Evolutionary conservation across 2,113 vertebrate species (phyloP).

Genomic region (Mugil cephalus): DNA sequence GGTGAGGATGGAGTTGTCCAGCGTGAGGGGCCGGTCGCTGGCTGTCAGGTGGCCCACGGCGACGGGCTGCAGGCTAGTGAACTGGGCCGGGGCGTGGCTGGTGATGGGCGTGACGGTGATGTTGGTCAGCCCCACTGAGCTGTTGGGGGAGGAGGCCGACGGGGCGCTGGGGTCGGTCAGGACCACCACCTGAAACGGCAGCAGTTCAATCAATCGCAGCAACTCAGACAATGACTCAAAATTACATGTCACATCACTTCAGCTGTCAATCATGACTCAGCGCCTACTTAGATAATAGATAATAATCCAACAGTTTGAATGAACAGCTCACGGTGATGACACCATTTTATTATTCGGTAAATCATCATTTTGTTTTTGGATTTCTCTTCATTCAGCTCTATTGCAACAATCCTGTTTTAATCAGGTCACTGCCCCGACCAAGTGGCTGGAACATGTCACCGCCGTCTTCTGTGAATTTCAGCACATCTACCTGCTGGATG

Average conservation of each 20-base stretch:
- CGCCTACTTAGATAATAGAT: too few species aligned
- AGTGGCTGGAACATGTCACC: too few species aligned
- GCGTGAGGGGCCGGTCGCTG: constrained; percentile 90
- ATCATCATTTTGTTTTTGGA: neutral
- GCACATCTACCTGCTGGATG: constrained; percentile 91
- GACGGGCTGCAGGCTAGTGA: constrained; percentile 95
- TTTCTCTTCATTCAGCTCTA: neutral
- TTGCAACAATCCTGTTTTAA: too few species aligned
- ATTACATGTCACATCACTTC: too few species aligned
- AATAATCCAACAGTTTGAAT: too few species aligned
- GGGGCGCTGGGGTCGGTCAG: constrained; percentile 87
- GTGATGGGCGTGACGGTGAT: constrained; percentile 95
- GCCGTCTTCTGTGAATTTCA: neutral
- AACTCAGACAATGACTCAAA: too few species aligned
- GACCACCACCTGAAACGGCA: constrained; percentile 92
- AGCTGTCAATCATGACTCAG: too few species aligned
- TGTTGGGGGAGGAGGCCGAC: constrained; percentile 83
- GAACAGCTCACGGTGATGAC: too few species aligned
- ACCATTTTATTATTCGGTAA: too few species aligned
- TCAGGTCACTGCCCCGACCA: too few species aligned
- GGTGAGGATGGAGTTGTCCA: constrained; percentile 97
- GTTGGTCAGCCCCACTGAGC: constrained; percentile 91
- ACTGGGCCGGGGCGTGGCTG: constrained; percentile 88
- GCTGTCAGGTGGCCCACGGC: constrained; percentile 90
- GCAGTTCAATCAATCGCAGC: neutral